A percentile compares a stretch with the other conserved stretches of the same genome.
Evolutionary conservation across 2,888 invertebrate genomes (phyloP).

Genomic region (Neria commutata): DNA sequence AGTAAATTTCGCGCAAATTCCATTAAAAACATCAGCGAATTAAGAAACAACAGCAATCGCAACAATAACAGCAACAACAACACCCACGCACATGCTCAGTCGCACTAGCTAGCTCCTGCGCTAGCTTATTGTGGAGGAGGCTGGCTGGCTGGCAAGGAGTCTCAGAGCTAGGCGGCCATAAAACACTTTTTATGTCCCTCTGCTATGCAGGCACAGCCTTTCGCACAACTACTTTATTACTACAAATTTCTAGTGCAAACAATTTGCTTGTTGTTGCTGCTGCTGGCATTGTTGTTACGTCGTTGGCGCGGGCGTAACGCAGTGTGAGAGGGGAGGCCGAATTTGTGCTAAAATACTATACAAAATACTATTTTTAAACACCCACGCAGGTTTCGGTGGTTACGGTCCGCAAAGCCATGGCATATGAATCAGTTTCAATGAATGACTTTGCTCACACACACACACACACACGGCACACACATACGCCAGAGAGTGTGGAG

Average conservation of each 20-base stretch:
- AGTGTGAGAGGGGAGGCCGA: too few species aligned
- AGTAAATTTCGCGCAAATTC: constrained; percentile 54
- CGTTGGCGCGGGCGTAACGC: too few species aligned
- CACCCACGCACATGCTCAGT: neutral
- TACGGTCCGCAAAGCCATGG: too few species aligned
- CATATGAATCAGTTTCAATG: constrained; percentile 13
- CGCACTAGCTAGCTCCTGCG: neutral
- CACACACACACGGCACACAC: constrained; percentile 10
- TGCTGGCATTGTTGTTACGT: too few species aligned
- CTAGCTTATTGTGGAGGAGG: too few species aligned
- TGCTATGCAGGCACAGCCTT: neutral
- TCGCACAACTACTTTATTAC: neutral
- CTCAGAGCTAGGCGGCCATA: neutral
- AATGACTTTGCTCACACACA: constrained; percentile 7
- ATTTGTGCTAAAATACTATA: too few species aligned
- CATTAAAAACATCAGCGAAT: constrained; percentile 52
- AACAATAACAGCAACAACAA: neutral
- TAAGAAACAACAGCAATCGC: too few species aligned
- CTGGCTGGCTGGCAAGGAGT: too few species aligned
- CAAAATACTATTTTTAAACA: neutral
- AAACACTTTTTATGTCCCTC: neutral
- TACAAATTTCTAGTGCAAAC: neutral
- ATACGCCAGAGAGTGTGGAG: too few species aligned
- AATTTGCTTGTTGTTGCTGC: too few species aligned
- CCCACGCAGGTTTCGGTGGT: neutral